Conservation (phyloP, 2,888 invertebrate species). For the Furcula furcula region DNA sequence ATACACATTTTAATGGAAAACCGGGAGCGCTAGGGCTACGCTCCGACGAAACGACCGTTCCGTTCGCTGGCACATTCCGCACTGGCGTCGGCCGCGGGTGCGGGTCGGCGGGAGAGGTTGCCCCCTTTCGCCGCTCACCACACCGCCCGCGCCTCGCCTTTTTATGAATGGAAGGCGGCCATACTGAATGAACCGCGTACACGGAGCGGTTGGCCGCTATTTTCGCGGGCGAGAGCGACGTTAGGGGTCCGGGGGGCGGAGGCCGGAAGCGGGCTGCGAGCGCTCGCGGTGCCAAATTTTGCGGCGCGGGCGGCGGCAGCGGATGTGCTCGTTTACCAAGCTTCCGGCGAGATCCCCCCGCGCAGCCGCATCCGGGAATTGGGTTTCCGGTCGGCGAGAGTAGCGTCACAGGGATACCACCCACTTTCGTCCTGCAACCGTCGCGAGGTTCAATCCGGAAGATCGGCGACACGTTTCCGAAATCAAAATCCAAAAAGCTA, state of each 20-base stretch:
- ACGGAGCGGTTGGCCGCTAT: conserved; percentile 81
- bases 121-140: conserved; percentile 77
- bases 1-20: conserved; percentile 83
- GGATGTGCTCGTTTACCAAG: conserved; percentile 81
- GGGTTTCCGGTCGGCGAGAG: conserved; percentile 79
- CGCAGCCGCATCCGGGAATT: conserved; percentile 81
- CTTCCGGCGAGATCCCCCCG: conserved; percentile 80
- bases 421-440: conserved; percentile 71
- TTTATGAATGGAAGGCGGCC: conserved; percentile 88
- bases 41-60: conserved; percentile 83
- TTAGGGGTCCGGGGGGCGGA: conserved; percentile 69
- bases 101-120: conserved; percentile 76
- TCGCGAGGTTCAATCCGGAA: conserved; percentile 19
- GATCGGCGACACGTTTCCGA: conserved; percentile 9
- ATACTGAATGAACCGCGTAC: conserved; percentile 87
- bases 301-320: conserved; percentile 79
- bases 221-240: conserved; percentile 75
- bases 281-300: conserved; percentile 80
- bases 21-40: conserved; percentile 81
- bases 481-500: conserved; percentile 4
- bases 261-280: conserved; percentile 79
- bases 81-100: conserved; percentile 78
- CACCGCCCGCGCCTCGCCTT: conserved; percentile 80
- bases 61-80: conserved; percentile 80
- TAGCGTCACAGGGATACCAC: conserved; percentile 67